phyloP scores from a whole-genome alignment of 2,888 invertebrate species.

The Rhamphomyia laevipes region DNA sequence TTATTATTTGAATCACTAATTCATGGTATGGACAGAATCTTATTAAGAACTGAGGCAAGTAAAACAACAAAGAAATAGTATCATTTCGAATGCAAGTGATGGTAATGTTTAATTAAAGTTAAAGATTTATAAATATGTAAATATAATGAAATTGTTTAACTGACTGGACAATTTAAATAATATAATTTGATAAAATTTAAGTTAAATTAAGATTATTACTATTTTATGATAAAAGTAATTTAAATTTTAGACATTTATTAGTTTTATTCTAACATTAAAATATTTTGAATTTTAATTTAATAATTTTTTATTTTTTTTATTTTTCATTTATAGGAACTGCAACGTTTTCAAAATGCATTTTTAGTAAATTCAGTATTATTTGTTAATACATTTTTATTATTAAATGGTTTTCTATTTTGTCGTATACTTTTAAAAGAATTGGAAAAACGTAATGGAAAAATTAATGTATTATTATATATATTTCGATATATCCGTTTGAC shows the following conservation, averaged over 20 bases:
- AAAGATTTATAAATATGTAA: no score
- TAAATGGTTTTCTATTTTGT: slow-evolving; percentile 59
- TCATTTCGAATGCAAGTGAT: no score
- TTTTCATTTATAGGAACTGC: slow-evolving; percentile 44
- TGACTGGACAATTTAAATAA: no score
- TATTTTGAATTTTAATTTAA: slow-evolving; percentile 1
- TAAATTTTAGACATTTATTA: slow-evolving; percentile 55
- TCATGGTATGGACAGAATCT: slow-evolving; percentile 54
- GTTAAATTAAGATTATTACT: slow-evolving; percentile 50
- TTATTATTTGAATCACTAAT: slow-evolving; percentile 60
- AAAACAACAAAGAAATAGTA: no score
- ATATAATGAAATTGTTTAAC: no score
- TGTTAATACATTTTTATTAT: slow-evolving; percentile 59
- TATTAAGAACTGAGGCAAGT: no score
- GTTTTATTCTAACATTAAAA: no score
- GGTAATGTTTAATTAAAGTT: no score
- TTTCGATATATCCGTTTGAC: slow-evolving; percentile 61
- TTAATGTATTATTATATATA: slow-evolving; percentile 51
- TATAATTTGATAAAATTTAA: slow-evolving; percentile 34
- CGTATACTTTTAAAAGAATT: slow-evolving; percentile 54
- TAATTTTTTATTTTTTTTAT: slow-evolving; percentile 4
- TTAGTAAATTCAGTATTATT: slow-evolving; percentile 55
- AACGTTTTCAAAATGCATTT: slow-evolving; percentile 45
- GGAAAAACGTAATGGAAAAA: slow-evolving; percentile 49
- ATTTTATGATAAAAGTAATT: slow-evolving; percentile 51